Evolutionary conservation across 1,140 invertebrate genomes (phyloP).

Genomic region (Pachypsylla venusta): DNA sequence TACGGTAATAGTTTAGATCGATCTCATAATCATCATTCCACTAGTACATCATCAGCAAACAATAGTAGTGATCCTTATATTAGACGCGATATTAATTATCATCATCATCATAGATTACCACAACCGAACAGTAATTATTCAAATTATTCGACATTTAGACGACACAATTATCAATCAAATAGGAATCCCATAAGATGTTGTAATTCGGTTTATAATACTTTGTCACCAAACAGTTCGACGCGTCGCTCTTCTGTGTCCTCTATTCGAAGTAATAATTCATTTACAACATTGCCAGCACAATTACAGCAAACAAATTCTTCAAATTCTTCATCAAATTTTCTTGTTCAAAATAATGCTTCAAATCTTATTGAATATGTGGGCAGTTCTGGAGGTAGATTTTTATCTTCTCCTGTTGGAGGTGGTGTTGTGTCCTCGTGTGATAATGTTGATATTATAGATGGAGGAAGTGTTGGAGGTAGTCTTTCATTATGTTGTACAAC

Average conservation of each 20-base stretch:
- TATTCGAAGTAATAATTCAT: not conserved
- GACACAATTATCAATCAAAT: not conserved
- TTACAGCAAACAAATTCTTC: not conserved
- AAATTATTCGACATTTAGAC: not conserved
- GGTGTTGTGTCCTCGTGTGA: no score
- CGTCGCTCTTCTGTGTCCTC: not conserved
- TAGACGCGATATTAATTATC: constrained; percentile 40
- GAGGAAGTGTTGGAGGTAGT: no score
- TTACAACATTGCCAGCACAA: not conserved
- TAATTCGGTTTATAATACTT: not conserved
- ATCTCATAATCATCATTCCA: not conserved
- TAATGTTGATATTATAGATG: no score
- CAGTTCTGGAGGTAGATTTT: constrained; percentile 13
- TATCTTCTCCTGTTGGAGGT: no score
- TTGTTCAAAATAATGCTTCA: not conserved
- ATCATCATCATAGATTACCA: constrained; percentile 41
- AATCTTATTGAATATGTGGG: constrained; percentile 16
- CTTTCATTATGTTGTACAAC: no score
- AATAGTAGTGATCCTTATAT: constrained; percentile 38
- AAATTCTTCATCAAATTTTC: no score
- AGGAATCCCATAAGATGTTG: not conserved
- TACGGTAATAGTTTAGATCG: not conserved
- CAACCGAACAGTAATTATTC: no score
- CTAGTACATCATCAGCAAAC: not conserved
- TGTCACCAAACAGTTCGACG: not conserved